phyloP scores from a whole-genome alignment of 2,113 vertebrate genomes.

The Willisornis vidua region DNA sequence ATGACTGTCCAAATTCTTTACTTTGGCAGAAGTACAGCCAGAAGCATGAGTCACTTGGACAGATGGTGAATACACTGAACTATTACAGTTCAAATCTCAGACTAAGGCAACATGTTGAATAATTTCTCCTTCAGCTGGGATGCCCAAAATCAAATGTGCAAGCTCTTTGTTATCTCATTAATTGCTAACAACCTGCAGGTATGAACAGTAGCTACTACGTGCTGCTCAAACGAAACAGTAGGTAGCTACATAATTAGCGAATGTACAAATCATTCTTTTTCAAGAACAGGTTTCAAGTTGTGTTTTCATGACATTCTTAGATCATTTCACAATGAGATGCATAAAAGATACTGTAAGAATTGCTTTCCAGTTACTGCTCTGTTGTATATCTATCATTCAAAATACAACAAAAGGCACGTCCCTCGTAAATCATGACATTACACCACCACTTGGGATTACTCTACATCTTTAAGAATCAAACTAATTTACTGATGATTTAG shows the following conservation, averaged over 20 bases:
- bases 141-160: neutral
- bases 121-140: slow-evolving; percentile 11
- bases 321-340: neutral
- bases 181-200: neutral
- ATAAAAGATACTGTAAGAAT: neutral
- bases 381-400: neutral
- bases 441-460: neutral
- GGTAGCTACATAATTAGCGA: neutral
- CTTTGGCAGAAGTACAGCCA: neutral
- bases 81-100: slow-evolving; percentile 25
- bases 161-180: neutral
- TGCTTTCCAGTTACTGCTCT: neutral
- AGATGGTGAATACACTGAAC: slow-evolving; percentile 1
- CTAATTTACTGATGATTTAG: neutral
- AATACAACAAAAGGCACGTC: neutral
- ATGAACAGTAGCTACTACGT: neutral
- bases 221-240: neutral
- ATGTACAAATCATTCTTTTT: neutral
- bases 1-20: neutral
- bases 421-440: neutral
- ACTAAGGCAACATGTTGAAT: neutral
- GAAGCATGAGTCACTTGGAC: slow-evolving; percentile 17
- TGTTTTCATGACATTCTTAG: neutral
- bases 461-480: neutral
- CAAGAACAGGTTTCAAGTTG: neutral